These are phyloP conservation scores for Drosophila atroscutellata DNA, from an alignment of 2,888 invertebrate genomes.

Conservation along the genomic window DNA sequence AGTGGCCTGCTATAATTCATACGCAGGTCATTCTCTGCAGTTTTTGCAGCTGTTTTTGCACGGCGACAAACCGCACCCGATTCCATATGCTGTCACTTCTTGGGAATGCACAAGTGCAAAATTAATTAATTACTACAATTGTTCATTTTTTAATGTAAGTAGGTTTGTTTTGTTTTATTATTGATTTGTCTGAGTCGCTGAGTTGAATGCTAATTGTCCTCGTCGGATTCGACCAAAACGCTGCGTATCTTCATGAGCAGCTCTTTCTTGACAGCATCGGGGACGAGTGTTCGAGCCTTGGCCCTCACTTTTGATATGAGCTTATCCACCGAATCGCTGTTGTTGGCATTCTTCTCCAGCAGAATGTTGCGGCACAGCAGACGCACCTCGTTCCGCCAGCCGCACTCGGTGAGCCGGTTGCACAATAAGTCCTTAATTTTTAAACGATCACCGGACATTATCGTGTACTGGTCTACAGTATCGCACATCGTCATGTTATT, in stretches of 20 bases:
- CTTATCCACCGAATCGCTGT: conserved; percentile 92
- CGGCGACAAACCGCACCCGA: too few relatives aligned
- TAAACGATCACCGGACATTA: conserved; percentile 82
- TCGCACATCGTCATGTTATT: conserved; percentile 64
- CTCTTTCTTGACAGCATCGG: conserved; percentile 96
- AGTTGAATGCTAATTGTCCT: conserved; percentile 20
- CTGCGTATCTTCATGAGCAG: conserved; percentile 94
- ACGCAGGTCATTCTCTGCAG: too few relatives aligned
- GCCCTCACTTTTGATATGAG: conserved; percentile 94
- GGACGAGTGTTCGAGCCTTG: conserved; percentile 93
- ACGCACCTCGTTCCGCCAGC: conserved; percentile 96
- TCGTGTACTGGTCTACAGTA: conserved; percentile 84
- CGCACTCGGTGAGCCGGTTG: too few relatives aligned
- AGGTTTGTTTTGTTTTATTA: not conserved
- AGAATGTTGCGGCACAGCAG: conserved; percentile 93
- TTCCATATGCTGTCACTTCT: too few relatives aligned
- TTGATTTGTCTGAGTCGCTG: not conserved
- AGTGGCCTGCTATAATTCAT: too few relatives aligned
- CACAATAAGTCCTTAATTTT: conserved; percentile 91
- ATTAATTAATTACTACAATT: not conserved
- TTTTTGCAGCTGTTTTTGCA: too few relatives aligned
- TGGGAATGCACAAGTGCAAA: not conserved
- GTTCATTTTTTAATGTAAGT: not conserved
- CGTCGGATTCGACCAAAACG: conserved; percentile 87
- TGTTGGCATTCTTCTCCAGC: conserved; percentile 88